Percentiles rank a stretch among this genome's conserved stretches.
Evolutionary conservation across 1,140 invertebrate genomes (phyloP).

Genomic region (Cyrtorhinus lividipennis): DNA sequence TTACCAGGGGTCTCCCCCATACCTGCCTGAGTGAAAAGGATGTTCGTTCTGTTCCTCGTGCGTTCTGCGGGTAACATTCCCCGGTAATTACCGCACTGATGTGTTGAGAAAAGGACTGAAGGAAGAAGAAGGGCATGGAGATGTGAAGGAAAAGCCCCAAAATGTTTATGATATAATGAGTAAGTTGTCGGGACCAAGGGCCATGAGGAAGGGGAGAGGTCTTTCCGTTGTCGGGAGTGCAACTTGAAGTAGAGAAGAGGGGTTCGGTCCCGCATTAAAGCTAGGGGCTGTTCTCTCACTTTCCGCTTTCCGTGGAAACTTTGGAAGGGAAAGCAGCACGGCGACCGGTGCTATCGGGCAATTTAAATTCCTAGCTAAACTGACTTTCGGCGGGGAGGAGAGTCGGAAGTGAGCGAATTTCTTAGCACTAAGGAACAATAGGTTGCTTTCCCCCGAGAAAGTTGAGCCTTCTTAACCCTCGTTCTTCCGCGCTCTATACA

Average conservation of each 20-base stretch:
- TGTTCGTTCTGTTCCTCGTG: not conserved
- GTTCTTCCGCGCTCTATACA: too few species aligned
- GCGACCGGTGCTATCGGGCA: not conserved
- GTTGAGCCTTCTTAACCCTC: too few species aligned
- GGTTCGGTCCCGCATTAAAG: not conserved
- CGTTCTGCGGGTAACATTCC: not conserved
- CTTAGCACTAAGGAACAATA: not conserved
- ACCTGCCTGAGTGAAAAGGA: too few species aligned
- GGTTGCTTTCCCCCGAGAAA: not conserved
- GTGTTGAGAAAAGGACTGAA: not conserved
- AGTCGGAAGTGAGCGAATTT: slow-evolving; percentile 7
- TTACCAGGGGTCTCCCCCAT: too few species aligned
- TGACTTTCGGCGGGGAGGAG: not conserved
- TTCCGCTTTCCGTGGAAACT: not conserved
- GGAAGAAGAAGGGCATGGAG: not conserved
- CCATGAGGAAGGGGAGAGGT: not conserved
- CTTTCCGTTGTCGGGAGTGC: not conserved
- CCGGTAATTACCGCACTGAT: not conserved
- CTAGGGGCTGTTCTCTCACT: not conserved
- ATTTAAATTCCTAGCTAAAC: slow-evolving; percentile 9
- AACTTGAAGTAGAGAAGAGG: too few species aligned
- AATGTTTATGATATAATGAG: slow-evolving; percentile 6
- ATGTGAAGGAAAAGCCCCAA: not conserved
- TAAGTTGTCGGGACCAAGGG: not conserved
- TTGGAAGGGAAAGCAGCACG: not conserved